Evolutionary conservation across 2,113 vertebrate genomes (phyloP).

Genomic region (Pelecanus crispus): DNA sequence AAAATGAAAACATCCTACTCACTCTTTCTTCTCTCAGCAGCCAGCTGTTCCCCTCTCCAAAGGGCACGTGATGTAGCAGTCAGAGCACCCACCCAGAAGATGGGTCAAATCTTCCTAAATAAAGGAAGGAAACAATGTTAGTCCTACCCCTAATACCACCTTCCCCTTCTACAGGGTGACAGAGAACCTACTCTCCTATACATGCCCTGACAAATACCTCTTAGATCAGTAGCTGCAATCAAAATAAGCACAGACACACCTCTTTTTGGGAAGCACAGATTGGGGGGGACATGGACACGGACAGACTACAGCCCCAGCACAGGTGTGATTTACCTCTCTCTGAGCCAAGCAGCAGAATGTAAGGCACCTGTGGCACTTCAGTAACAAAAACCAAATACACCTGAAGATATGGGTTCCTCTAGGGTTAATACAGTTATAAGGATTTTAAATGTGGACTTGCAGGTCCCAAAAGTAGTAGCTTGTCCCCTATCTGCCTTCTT

Average conservation of each 20-base stretch:
- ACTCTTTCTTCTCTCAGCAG: neutral
- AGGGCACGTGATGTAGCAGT: accelerated
- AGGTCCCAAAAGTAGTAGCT: neutral
- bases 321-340: neutral
- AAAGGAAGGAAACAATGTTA: neutral
- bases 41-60: neutral
- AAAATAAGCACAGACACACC: neutral
- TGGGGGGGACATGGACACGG: too few species aligned
- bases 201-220: neutral
- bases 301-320: neutral
- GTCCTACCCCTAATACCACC: neutral
- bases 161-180: accelerated
- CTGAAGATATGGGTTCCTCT: neutral
- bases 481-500: neutral
- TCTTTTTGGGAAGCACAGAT: accelerated
- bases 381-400: neutral
- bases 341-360: neutral
- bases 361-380: neutral
- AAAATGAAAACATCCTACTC: neutral
- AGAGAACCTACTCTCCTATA: accelerated
- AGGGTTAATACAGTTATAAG: neutral
- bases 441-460: neutral
- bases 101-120: neutral
- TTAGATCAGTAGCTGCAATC: accelerated
- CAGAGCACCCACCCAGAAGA: neutral